Conservation (phyloP, 2,888 invertebrate genomes). For the Drosophila conformis region DNA sequence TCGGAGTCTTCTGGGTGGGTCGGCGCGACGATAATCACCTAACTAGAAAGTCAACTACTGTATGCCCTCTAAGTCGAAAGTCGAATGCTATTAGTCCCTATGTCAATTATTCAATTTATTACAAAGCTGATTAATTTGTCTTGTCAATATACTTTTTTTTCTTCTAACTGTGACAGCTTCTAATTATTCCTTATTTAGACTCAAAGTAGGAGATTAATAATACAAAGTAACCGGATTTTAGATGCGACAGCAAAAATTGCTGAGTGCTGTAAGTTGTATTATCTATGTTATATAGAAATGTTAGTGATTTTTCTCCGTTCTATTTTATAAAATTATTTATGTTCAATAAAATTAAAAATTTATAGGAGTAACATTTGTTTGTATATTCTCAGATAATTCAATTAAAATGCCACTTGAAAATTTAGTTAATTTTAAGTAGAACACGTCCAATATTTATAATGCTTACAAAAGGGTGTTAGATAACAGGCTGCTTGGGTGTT, state of each 20-base stretch:
- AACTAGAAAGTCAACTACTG: background rate
- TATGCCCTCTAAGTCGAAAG: constrained; percentile 15
- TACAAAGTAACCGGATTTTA: background rate
- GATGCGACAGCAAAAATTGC: background rate
- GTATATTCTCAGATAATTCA: background rate
- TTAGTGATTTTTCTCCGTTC: background rate
- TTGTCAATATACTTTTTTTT: background rate
- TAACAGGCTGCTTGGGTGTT: background rate
- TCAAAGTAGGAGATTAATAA: background rate
- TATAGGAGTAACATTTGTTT: background rate
- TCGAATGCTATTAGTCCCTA: background rate
- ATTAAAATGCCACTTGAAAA: background rate
- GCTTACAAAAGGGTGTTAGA: background rate
- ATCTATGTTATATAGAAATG: background rate
- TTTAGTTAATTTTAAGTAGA: background rate
- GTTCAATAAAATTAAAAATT: background rate
- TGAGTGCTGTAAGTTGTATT: background rate
- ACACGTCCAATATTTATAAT: background rate
- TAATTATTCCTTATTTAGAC: background rate
- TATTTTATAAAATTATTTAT: background rate
- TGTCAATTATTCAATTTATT: background rate
- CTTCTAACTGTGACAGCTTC: background rate
- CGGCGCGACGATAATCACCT: no score
- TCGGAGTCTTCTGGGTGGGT: constrained; percentile 1
- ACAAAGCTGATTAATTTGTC: background rate